phyloP scores from a whole-genome alignment of 2,113 vertebrate genomes.

The Athene noctua region DNA sequence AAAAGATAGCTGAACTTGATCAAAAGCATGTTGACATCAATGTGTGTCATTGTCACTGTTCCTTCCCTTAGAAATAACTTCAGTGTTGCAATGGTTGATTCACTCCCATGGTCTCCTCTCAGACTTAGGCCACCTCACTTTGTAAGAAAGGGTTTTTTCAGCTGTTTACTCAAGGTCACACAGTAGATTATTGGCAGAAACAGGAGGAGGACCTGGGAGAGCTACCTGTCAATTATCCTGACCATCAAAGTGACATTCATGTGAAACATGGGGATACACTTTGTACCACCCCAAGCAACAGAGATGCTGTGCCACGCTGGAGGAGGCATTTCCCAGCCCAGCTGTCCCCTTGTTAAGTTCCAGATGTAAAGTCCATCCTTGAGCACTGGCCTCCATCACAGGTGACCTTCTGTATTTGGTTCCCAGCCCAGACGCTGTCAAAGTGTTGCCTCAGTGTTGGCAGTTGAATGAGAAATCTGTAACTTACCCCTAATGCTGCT shows the following conservation, averaged over 20 bases:
- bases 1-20: background rate
- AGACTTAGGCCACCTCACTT: background rate
- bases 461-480: background rate
- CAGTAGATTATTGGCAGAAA: background rate
- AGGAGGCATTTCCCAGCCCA: background rate
- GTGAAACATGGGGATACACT: background rate
- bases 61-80: background rate
- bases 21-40: background rate
- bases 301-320: background rate
- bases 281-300: background rate
- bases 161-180: background rate
- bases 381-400: background rate
- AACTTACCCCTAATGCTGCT: background rate
- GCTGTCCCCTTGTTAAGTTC: background rate
- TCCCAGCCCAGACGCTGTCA: background rate
- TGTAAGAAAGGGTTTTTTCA: background rate
- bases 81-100: background rate
- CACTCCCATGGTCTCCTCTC: background rate
- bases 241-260: background rate
- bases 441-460: background rate
- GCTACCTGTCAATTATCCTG: background rate
- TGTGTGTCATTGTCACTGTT: background rate
- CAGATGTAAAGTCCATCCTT: background rate
- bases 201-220: background rate
- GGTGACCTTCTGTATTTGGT: constrained; percentile 15